phyloP scores from a whole-genome alignment of 2,888 invertebrate genomes.

The Ischnus inquisitorius region DNA sequence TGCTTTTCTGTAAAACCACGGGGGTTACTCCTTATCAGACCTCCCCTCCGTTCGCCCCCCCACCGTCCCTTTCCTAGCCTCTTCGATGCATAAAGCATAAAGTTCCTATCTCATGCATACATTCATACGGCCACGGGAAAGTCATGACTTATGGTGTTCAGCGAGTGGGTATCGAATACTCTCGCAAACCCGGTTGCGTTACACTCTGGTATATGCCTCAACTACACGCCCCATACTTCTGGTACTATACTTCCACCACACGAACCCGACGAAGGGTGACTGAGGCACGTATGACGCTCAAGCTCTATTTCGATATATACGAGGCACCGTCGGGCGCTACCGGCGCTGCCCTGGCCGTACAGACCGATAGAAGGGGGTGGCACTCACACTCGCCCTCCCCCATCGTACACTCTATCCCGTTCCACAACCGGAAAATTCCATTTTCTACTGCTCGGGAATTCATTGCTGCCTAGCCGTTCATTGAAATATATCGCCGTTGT shows the following conservation, averaged over 20 bases:
- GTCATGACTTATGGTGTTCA: slow-evolving; percentile 81
- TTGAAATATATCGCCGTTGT: slow-evolving; percentile 67
- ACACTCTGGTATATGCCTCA: slow-evolving; percentile 45
- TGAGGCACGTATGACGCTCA: slow-evolving; percentile 81
- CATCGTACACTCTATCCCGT: slow-evolving; percentile 41
- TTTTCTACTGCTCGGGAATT: slow-evolving; percentile 68
- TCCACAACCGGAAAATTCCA: slow-evolving; percentile 68
- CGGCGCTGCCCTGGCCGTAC: slow-evolving; percentile 37
- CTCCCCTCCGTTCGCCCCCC: neutral
- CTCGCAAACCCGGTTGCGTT: slow-evolving; percentile 37
- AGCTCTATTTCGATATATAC: slow-evolving; percentile 71
- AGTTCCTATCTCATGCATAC: slow-evolving; percentile 85
- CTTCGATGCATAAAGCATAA: slow-evolving; percentile 85
- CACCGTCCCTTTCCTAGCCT: slow-evolving; percentile 59
- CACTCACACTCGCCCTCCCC: slow-evolving; percentile 30
- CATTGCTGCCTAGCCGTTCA: slow-evolving; percentile 67
- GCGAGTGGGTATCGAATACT: slow-evolving; percentile 61
- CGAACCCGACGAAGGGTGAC: slow-evolving; percentile 80
- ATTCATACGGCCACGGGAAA: slow-evolving; percentile 81
- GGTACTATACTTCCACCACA: slow-evolving; percentile 74
- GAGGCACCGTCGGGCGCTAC: slow-evolving; percentile 41
- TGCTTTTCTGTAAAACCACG: slow-evolving; percentile 65
- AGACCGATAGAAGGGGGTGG: slow-evolving; percentile 32
- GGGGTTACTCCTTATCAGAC: slow-evolving; percentile 79
- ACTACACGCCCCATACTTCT: slow-evolving; percentile 29